Evolutionary conservation across 2,888 invertebrate genomes (phyloP).

Genomic region (Copidosoma aretas): DNA sequence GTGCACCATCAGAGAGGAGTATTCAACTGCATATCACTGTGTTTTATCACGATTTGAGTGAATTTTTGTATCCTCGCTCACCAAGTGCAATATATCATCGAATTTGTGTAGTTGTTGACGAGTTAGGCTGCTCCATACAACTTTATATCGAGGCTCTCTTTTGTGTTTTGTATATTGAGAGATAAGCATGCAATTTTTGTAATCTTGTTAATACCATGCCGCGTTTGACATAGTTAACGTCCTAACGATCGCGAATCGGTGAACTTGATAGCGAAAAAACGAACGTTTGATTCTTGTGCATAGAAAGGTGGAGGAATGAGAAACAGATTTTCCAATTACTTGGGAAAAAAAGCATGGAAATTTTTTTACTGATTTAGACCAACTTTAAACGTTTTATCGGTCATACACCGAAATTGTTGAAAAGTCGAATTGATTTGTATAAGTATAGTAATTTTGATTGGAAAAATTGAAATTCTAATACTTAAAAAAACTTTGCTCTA

Average conservation of each 20-base stretch:
- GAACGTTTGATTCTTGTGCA: constrained; percentile 5
- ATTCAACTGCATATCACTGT: too few species aligned
- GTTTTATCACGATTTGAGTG: too few species aligned
- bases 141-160: too few species aligned
- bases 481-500: too few species aligned
- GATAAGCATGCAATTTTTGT: constrained; percentile 1
- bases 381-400: neutral
- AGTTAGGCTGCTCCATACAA: too few species aligned
- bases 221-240: constrained; percentile 12
- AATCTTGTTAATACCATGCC: constrained; percentile 14
- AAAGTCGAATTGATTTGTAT: neutral
- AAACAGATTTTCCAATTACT: constrained; percentile 8
- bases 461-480: too few species aligned
- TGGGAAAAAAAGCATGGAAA: neutral
- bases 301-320: neutral
- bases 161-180: neutral
- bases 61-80: too few species aligned
- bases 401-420: neutral
- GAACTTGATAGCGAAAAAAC: constrained; percentile 1
- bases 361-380: constrained; percentile 5
- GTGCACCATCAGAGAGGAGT: too few species aligned
- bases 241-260: constrained; percentile 3
- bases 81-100: too few species aligned
- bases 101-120: too few species aligned
- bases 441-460: too few species aligned